Evolutionary conservation across 2,797 vertebrate genomes (phyloP).

Genomic region (Mormyrops attenuatus): DNA sequence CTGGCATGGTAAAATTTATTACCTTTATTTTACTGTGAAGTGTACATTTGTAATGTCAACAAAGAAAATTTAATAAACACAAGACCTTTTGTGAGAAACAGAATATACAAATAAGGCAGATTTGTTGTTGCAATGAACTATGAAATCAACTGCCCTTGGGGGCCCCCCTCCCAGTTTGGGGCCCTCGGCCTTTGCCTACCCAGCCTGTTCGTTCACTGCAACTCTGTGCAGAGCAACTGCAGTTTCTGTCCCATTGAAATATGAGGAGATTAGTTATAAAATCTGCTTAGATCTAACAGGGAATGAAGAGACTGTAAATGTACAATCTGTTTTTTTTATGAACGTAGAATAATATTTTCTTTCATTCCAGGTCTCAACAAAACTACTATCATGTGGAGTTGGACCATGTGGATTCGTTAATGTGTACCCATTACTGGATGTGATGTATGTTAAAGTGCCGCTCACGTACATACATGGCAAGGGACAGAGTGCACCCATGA

Average conservation of each 20-base stretch:
- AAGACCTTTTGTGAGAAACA: background rate
- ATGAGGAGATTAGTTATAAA: background rate
- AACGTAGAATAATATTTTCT: background rate
- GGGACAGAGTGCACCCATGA: background rate
- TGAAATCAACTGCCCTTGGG: background rate
- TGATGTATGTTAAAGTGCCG: background rate
- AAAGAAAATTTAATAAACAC: background rate
- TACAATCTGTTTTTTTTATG: background rate
- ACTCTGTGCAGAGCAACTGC: background rate
- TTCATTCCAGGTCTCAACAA: background rate
- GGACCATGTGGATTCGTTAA: background rate
- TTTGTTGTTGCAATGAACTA: background rate
- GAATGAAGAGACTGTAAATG: background rate
- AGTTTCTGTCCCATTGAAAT: background rate
- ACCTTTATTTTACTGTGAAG: background rate
- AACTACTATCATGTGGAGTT: background rate
- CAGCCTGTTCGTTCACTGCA: background rate
- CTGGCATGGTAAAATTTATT: background rate
- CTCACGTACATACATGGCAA: background rate
- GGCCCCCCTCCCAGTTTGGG: background rate
- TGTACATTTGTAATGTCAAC: background rate
- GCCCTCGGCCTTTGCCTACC: background rate
- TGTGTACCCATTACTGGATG: background rate
- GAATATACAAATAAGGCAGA: background rate
- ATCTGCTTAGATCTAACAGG: background rate